These are phyloP conservation scores for Villa cingulata DNA, from an alignment of 2,888 invertebrate species.

Conservation along the genomic window DNA sequence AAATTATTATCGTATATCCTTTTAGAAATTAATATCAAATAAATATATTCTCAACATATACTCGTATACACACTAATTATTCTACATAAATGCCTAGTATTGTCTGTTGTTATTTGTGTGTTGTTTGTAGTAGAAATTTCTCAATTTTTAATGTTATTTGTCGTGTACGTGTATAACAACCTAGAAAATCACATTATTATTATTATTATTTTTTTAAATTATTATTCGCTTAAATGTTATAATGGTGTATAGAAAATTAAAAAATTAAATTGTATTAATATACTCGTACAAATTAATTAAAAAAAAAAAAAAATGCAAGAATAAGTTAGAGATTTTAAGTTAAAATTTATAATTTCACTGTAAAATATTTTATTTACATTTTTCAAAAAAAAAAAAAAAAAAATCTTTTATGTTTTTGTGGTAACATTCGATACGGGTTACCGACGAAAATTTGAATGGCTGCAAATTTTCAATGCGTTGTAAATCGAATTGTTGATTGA, in stretches of 20 bases:
- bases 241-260: not conserved
- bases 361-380: slow-evolving; percentile 1
- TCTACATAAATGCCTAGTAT: too few relatives aligned
- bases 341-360: not conserved
- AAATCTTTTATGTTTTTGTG: too few relatives aligned
- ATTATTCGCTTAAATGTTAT: not conserved
- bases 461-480: slow-evolving; percentile 30
- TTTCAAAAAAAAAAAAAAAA: not conserved
- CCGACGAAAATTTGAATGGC: slow-evolving; percentile 36
- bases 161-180: too few relatives aligned
- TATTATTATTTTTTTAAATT: not conserved
- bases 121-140: too few relatives aligned
- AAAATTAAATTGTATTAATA: not conserved
- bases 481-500: slow-evolving; percentile 10
- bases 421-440: slow-evolving; percentile 10
- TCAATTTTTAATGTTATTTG: too few relatives aligned
- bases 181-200: not conserved
- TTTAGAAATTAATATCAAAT: too few relatives aligned
- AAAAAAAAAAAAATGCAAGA: slow-evolving; percentile 4
- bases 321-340: slow-evolving; percentile 1
- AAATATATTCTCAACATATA: too few relatives aligned
- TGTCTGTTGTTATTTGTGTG: too few relatives aligned
- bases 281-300: too few relatives aligned
- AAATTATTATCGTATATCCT: too few relatives aligned
- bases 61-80: too few relatives aligned